Base-by-base conservation (phyloP, 2,797 vertebrate genomes). In the Mormyrus proboscirostris region DNA sequence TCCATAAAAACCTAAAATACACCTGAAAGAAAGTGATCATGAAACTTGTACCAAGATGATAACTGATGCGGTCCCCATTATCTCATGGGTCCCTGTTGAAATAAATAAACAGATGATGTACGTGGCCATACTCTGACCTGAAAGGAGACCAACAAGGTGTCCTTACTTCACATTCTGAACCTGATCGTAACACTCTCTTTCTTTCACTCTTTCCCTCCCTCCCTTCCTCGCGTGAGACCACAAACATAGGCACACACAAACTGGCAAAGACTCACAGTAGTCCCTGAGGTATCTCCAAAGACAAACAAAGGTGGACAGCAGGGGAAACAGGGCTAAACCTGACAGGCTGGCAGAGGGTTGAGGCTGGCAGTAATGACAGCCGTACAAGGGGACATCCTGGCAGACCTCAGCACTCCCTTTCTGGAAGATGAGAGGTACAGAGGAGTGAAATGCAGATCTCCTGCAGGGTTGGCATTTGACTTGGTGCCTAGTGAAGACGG, bases 271-370 rank as follows among this genome's bases (percentile, higher is more conserved):
- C 69, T 49, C 55, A 88, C 79, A 16, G n/a, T 2, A 14, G 79
- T 41, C 83, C 83, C 57, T 89, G 57, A 51, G 88, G 76, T 62
- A 25, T 50, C 88, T 88, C 12, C 49, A 79, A 86, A 88, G 87
- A 79, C 82, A 89, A 89, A 89, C 89, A 88, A 88, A 84, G 83
- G 88, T 76, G 87, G 88, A 90, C 44, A 84, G 88, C 89, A 88
- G 88, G 83, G 85, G 88, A 86, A 57, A 59, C 12, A 10, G 38
- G 88, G 29, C 49, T 22, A 29, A 86, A 86, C 53, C 55, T 73
- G 87, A 90, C 89, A 90, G 79, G 14, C 79, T 53, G 55, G 86
- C 86, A 83, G 51, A 85, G 41, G 47, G 33, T 57, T 88, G 79
- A 88, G 57, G 83, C 86, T 69, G 22, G 88, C 82, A 88, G 86